Evolutionary conservation across 2,888 invertebrate genomes (phyloP).

Genomic region (Chrysomela aeneicollis): DNA sequence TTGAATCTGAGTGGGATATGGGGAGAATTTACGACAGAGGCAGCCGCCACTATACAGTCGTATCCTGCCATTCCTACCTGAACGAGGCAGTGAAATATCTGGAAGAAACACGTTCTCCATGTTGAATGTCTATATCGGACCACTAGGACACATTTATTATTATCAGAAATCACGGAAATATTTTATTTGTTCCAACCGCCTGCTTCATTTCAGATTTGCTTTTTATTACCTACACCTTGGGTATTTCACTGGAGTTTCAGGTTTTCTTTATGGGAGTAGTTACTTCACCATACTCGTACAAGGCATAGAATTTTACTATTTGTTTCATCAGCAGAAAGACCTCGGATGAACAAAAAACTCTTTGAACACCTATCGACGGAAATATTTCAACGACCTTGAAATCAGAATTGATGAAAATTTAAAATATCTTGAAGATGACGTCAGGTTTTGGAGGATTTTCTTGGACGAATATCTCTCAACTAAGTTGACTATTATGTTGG

Average conservation of each 20-base stretch:
- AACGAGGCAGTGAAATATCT: constrained; percentile 32
- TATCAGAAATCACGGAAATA: constrained; percentile 59
- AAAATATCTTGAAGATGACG: too few relatives aligned
- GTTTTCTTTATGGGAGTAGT: neutral
- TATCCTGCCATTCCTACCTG: constrained; percentile 46
- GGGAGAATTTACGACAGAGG: constrained; percentile 49
- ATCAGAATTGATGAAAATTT: too few relatives aligned
- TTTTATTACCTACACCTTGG: constrained; percentile 40
- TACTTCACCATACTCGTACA: too few relatives aligned
- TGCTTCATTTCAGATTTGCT: constrained; percentile 56
- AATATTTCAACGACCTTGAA: too few relatives aligned
- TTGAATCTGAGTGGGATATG: constrained; percentile 43
- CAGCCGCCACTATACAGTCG: constrained; percentile 40
- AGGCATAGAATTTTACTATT: too few relatives aligned
- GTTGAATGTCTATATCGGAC: constrained; percentile 58
- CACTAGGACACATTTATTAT: constrained; percentile 60
- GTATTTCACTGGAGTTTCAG: neutral
- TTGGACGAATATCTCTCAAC: too few relatives aligned
- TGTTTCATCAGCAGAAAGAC: too few relatives aligned
- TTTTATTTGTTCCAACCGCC: constrained; percentile 57
- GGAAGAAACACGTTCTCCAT: constrained; percentile 42
- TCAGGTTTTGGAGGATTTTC: too few relatives aligned
- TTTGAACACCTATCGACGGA: too few relatives aligned
- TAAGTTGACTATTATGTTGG: too few relatives aligned
- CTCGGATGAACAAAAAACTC: too few relatives aligned